Evolutionary conservation across 1,140 invertebrate genomes (phyloP), one percentile per base, ranked within the genome.

Genomic region (Ceratina calcarata): DNA sequence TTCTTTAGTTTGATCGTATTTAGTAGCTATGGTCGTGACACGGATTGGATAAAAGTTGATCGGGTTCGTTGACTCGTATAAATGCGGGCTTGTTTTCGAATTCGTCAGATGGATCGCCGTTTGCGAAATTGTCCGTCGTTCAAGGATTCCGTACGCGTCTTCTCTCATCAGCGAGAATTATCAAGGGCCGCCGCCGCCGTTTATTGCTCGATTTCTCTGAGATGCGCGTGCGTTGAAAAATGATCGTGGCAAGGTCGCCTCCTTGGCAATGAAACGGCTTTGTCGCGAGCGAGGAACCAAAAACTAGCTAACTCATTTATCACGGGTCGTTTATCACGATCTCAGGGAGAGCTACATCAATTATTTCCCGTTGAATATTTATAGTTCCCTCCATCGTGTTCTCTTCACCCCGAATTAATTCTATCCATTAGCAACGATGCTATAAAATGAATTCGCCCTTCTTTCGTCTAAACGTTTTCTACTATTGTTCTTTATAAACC

Each of bases 261-360:
- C 57, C 75, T 77, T 77, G 75, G 75, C 75, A 77, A 24, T 77
- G 75, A 77, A 68, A 68, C 37, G 7, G 37, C 66, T 20, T 51
- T 37, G 66, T 61, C 27, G 24, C 57, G 24, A 53, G 18, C 20
- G n/a, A 45, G 37, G 24, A 3, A 18, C 32, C 27, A 32, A 75
- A 75, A 45, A 24, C 16, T 24, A 27, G 75, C 57, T 62, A 53
- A 12, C 49, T 65, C 66, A 51, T 70, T 70, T 45, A 45, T 45
- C 37, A 45, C 66, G n/a, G 62, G 32, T n/a, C 22, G 69, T 77
- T 77, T 77, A 70, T 77, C 75, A 70, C 15, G 58, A 27, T 16
- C 4, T 49, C 7, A 16, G 3, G 0, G 61, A 16, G 18, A 27
- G 32, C 16, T 13, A 12, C 71, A 64, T 73, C n/a, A 73, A 73